Base-by-base conservation (phyloP, 2,888 invertebrate species). In the Napeogenes inachia region DNA sequence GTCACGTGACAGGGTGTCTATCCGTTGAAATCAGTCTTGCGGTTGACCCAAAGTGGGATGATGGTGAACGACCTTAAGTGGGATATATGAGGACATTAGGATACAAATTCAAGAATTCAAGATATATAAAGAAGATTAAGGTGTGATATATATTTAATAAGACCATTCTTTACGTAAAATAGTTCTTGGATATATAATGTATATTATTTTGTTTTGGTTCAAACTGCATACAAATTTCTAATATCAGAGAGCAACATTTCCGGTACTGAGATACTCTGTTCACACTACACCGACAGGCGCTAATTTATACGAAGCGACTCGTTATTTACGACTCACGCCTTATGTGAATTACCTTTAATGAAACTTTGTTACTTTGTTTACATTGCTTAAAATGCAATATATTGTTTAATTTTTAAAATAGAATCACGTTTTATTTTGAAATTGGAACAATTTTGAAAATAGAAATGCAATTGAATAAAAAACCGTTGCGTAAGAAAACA, bases 1-100 rank as follows among this genome's bases (percentile, higher is more conserved):
- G 82, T 75, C 76, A 80, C 74, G 75, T 80, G 84, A 79, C 83
- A 81, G 73, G 71, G 64, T 70, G 73, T 69, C 79, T 83, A 84
- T 84, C 81, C 83, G 45, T 61, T 61, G 66, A 73, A 73, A 80
- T 83, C 73, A 75, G 68, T 82, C 79, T 76, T 69, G 68, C 69
- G 73, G 73, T 70, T 74, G 62, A 61, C 75, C 68, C 70, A 80
- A 82, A 85, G 82, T 80, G 77, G 69, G 63, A 78, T 77, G 80
- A 84, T 80, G 75, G 74, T 76, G 67, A 66, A 65, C 63, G 53
- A 72, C 56, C 54, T 63, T 80, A 82, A 84, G 76, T 73, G 75
- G 75, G 73, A 84, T 76, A 64, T 79, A 84, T 79, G 74, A 66
- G 65, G 61, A 54, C 13, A 59, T 50, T 50, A 30, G 30, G 30